These are phyloP conservation scores for Ophthalmolycus amberensis DNA, from an alignment of 2,113 vertebrate genomes.

Conservation along the genomic window DNA sequence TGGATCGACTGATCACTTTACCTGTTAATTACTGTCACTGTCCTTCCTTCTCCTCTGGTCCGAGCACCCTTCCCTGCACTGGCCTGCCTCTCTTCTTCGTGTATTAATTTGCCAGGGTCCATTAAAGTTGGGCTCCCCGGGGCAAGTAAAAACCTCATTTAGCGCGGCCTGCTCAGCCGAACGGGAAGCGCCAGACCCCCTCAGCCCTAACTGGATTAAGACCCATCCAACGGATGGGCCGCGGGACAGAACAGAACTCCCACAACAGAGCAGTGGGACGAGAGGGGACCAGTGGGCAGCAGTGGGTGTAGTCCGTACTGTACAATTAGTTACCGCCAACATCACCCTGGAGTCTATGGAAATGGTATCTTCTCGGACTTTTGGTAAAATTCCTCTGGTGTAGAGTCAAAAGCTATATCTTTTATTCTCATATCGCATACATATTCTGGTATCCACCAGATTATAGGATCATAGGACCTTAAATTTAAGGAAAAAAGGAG, in stretches of 20 bases:
- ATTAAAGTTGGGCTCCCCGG: constrained; percentile 82
- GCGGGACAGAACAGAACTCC: constrained; percentile 81
- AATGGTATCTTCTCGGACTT: neutral
- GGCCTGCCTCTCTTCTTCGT: constrained; percentile 63
- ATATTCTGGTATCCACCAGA: neutral
- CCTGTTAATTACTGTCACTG: constrained; percentile 69
- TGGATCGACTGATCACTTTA: constrained; percentile 57
- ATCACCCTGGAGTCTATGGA: neutral
- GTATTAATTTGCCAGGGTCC: constrained; percentile 79
- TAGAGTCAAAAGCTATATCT: neutral
- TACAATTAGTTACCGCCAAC: neutral
- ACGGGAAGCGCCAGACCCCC: constrained; percentile 82
- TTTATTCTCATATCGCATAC: neutral
- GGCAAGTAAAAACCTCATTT: constrained; percentile 85
- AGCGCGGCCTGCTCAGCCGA: constrained; percentile 79
- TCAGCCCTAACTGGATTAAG: constrained; percentile 83
- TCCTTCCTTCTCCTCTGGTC: constrained; percentile 33
- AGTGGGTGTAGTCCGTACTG: constrained; percentile 7
- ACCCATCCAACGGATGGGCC: constrained; percentile 83
- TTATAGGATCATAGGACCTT: neutral
- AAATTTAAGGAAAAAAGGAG: neutral
- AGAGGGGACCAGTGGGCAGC: constrained; percentile 32
- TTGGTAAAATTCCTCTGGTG: neutral
- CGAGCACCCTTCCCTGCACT: constrained; percentile 27
- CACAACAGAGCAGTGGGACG: constrained; percentile 50